Conservation (phyloP, 1,140 invertebrate species). For the Drosophila paulistorum region DNA sequence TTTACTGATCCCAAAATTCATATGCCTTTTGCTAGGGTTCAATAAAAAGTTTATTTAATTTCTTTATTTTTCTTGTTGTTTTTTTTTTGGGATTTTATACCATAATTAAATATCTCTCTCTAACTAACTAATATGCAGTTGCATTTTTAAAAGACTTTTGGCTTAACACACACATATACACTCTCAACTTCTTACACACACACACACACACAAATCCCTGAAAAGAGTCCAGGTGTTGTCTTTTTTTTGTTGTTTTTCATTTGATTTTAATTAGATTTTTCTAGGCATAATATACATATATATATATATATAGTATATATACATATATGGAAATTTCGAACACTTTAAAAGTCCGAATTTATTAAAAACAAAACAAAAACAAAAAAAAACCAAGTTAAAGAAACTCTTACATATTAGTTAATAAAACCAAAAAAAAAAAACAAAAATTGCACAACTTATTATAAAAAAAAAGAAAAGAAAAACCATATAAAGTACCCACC, state of each 20-base stretch:
- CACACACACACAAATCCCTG: conserved; percentile 18
- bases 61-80: not conserved
- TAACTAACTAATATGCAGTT: conserved; percentile 53
- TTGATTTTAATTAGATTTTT: conserved; percentile 7
- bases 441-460: conserved; percentile 23
- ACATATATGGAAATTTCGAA: conserved; percentile 8
- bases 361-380: conserved; percentile 20
- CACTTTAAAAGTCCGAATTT: conserved; percentile 28
- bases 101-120: conserved; percentile 22
- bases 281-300: conserved; percentile 11
- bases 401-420: conserved; percentile 1
- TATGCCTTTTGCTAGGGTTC: not conserved
- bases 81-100: conserved; percentile 32
- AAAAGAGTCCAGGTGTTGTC: conserved; percentile 3
- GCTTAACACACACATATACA: conserved; percentile 32
- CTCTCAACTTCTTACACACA: not conserved
- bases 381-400: not conserved
- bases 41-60: conserved; percentile 27
- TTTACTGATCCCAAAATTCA: too few relatives aligned
- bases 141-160: conserved; percentile 66
- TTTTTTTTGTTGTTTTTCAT: conserved; percentile 1
- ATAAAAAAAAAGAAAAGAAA: not conserved
- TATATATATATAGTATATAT: conserved; percentile 8
- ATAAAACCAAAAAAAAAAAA: not conserved
- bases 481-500: not conserved